phyloP scores from a whole-genome alignment of 30 jellyfish, hydroid and myxozoan species.

The Aurelia aurita complex sp. Pacific region DNA sequence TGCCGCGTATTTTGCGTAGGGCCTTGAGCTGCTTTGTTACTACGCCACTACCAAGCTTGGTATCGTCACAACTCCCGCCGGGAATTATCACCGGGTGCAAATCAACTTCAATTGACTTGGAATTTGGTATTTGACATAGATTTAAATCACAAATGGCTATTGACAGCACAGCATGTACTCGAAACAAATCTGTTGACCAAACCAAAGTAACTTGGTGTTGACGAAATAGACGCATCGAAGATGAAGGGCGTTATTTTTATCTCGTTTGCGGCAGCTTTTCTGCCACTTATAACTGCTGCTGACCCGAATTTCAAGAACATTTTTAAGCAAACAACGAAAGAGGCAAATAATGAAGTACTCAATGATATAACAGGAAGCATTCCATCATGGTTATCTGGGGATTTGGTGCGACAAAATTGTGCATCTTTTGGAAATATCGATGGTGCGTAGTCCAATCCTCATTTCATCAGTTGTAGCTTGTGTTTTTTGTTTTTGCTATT shows the following conservation, averaged over 20 bases:
- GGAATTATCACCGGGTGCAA: too few relatives aligned
- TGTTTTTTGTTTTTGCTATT: background rate
- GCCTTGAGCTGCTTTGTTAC: too few relatives aligned
- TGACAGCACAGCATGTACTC: too few relatives aligned
- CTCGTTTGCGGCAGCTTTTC: background rate
- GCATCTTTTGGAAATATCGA: constrained; percentile 68
- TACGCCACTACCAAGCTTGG: too few relatives aligned
- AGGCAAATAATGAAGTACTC: constrained; percentile 35
- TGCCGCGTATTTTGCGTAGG: too few relatives aligned
- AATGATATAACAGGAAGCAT: constrained; percentile 18
- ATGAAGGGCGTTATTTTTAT: background rate
- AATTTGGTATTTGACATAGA: too few relatives aligned
- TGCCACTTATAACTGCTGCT: background rate
- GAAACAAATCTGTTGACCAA: too few relatives aligned
- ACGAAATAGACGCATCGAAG: too few relatives aligned
- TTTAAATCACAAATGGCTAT: too few relatives aligned
- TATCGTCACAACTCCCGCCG: too few relatives aligned
- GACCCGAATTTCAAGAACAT: constrained; percentile 53
- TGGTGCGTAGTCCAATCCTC: constrained; percentile 26
- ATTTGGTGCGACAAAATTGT: constrained; percentile 65
- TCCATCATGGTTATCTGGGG: constrained; percentile 62
- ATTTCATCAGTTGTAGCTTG: background rate
- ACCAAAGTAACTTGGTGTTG: too few relatives aligned
- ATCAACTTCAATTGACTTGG: too few relatives aligned
- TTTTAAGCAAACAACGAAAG: constrained; percentile 50